Percentiles rank a stretch among this genome's conserved stretches.
phyloP scores from a whole-genome alignment of 23 tunicate species.

The Trididemnum miniatum region DNA sequence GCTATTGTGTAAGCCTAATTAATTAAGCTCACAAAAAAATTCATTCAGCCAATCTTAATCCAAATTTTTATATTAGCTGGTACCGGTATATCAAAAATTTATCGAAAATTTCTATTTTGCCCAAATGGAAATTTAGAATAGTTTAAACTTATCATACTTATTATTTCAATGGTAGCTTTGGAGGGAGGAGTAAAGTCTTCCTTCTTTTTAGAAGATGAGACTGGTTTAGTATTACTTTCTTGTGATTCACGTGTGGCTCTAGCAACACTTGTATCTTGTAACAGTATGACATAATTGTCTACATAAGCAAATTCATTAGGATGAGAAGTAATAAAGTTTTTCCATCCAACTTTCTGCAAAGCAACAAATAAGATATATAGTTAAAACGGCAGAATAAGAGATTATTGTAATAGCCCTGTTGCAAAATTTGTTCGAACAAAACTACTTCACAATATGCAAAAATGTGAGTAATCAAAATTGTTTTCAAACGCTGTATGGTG shows the following conservation, averaged over 20 bases:
- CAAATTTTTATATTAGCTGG: too few relatives aligned
- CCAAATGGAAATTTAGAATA: not conserved
- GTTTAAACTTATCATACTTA: conserved; percentile 23
- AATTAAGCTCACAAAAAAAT: too few relatives aligned
- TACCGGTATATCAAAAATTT: too few relatives aligned
- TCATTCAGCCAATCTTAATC: too few relatives aligned
- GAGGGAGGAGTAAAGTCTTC: conserved; percentile 9
- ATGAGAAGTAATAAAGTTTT: conserved; percentile 51
- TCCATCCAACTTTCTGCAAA: conserved; percentile 62
- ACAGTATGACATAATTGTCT: conserved; percentile 34
- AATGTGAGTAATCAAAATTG: too few relatives aligned
- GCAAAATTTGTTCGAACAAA: too few relatives aligned
- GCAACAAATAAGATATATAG: not conserved
- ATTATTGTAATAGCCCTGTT: too few relatives aligned
- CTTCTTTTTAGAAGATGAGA: not conserved
- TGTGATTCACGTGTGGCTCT: not conserved
- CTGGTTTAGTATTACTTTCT: not conserved
- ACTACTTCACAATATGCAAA: too few relatives aligned
- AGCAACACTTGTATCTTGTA: not conserved
- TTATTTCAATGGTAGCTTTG: conserved; percentile 15
- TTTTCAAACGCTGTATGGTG: too few relatives aligned
- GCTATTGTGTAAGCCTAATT: too few relatives aligned
- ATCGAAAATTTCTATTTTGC: not conserved
- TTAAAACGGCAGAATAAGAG: too few relatives aligned
- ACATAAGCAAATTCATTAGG: conserved; percentile 47